Conservation (phyloP, 2,888 invertebrate species). For the Ferdinandea cuprea region DNA sequence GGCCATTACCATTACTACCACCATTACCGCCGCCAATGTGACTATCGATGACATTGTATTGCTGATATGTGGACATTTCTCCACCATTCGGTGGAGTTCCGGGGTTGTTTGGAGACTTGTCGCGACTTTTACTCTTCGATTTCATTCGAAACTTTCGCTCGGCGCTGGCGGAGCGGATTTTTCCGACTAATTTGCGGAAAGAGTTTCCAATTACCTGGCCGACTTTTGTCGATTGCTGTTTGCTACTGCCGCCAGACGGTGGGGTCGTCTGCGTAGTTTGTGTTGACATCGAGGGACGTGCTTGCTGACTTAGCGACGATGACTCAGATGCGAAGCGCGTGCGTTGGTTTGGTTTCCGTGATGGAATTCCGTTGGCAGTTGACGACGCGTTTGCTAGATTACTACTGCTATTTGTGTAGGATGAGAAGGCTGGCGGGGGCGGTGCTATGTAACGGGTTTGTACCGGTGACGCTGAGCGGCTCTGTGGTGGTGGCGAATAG, state of each 20-base stretch:
- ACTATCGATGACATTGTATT: constrained; percentile 83
- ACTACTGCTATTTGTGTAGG: constrained; percentile 62
- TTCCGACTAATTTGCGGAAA: constrained; percentile 91
- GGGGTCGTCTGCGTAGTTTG: constrained; percentile 82
- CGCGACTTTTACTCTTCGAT: constrained; percentile 83
- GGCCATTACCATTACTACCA: constrained; percentile 75
- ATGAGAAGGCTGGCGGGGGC: constrained; percentile 76
- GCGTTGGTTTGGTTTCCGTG: constrained; percentile 85
- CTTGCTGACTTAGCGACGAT: constrained; percentile 75
- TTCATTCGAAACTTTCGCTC: constrained; percentile 87
- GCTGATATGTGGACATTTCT: constrained; percentile 82
- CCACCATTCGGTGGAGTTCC: constrained; percentile 70
- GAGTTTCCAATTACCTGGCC: constrained; percentile 90
- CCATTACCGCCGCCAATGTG: constrained; percentile 80
- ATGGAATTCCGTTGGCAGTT: constrained; percentile 82
- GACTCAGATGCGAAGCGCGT: constrained; percentile 87
- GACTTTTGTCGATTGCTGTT: constrained; percentile 83
- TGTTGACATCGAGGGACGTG: constrained; percentile 78
- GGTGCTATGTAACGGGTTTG: constrained; percentile 77
- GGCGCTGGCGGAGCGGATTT: constrained; percentile 90
- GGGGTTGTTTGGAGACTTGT: constrained; percentile 85
- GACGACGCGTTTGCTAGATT: constrained; percentile 83
- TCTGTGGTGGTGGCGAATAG: constrained; percentile 86
- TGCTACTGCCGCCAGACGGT: constrained; percentile 76
- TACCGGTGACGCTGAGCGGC: constrained; percentile 81